Percentiles rank a stretch among this genome's conserved stretches.
Evolutionary conservation across 2,888 invertebrate species (phyloP).

Genomic region (Lapara coniferarum): DNA sequence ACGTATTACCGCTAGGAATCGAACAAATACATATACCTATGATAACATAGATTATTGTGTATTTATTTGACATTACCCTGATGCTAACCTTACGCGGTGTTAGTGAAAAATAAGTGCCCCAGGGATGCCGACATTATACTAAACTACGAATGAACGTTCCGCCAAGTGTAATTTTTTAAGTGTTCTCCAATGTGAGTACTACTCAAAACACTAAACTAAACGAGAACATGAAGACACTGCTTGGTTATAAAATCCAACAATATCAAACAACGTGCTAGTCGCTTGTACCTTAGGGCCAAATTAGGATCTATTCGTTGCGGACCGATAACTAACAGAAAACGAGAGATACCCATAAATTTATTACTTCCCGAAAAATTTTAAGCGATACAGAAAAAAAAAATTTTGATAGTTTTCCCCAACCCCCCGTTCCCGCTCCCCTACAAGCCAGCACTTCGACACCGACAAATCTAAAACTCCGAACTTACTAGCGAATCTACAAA

Average conservation of each 20-base stretch:
- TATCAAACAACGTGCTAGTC: constrained; percentile 5
- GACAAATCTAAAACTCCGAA: not conserved
- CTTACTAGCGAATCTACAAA: not conserved
- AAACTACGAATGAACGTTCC: constrained; percentile 4
- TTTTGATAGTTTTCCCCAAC: constrained; percentile 3
- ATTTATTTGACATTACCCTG: not conserved
- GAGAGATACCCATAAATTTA: not conserved
- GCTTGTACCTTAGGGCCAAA: constrained; percentile 6
- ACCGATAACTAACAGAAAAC: not conserved
- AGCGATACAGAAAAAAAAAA: not conserved
- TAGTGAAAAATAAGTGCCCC: not conserved
- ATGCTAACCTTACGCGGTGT: not conserved
- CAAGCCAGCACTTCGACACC: not conserved
- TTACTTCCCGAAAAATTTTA: constrained; percentile 2
- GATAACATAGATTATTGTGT: not conserved
- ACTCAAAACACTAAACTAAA: not conserved
- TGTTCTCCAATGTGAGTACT: not conserved
- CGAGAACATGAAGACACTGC: constrained; percentile 20
- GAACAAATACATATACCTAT: not conserved
- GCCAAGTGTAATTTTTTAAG: constrained; percentile 15
- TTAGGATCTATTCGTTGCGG: not conserved
- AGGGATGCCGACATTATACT: constrained; percentile 19
- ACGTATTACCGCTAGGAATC: not conserved
- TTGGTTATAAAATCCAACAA: constrained; percentile 19
- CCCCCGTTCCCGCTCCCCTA: not conserved